Conservation (phyloP, 2,888 invertebrate species). For the Phanerotoma sp. region DNA sequence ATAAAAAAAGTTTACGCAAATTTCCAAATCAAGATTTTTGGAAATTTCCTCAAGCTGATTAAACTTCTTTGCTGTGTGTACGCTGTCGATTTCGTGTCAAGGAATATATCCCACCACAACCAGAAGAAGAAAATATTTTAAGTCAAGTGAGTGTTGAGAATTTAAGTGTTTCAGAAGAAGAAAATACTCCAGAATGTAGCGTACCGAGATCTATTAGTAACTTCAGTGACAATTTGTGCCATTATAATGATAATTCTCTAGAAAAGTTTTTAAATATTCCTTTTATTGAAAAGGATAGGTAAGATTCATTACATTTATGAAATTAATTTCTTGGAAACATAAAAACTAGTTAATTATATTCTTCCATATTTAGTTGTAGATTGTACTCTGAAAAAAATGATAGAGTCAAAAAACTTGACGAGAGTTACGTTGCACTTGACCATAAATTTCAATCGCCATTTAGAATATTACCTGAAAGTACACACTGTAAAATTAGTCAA, state of each 20-base stretch:
- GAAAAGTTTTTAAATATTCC: neutral
- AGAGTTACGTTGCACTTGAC: neutral
- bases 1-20: neutral
- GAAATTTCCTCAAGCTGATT: neutral
- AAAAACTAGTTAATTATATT: too few species aligned
- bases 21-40: neutral
- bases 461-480: constrained; percentile 2
- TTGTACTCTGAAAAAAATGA: neutral
- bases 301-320: neutral
- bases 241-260: neutral
- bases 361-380: too few species aligned
- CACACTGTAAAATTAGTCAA: neutral
- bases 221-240: neutral
- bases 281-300: neutral
- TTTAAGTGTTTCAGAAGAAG: constrained; percentile 2
- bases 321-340: too few species aligned
- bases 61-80: neutral
- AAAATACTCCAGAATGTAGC: neutral
- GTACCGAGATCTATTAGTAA: neutral
- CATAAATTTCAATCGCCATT: constrained; percentile 1
- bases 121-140: neutral
- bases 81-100: neutral
- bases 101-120: neutral
- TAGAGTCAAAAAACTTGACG: neutral
- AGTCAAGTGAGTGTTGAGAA: constrained; percentile 3